phyloP scores from a whole-genome alignment of 2,797 vertebrate genomes.

The Acanthurus leucopareius region DNA sequence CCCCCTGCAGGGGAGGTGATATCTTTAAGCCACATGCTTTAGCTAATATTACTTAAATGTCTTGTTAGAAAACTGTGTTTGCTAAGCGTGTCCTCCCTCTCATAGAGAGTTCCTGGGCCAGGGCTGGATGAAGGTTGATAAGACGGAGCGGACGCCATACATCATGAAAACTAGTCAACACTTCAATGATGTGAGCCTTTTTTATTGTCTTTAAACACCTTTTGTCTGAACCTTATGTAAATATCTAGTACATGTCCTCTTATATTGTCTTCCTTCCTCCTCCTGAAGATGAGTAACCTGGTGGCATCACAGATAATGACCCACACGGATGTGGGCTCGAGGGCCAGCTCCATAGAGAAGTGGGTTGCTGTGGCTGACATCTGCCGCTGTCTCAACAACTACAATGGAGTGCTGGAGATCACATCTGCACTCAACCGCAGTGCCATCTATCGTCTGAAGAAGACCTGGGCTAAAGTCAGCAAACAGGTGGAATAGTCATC shows the following conservation, averaged over 20 bases:
- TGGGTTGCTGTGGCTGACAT: slow-evolving; percentile 97
- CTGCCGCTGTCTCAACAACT: slow-evolving; percentile 95
- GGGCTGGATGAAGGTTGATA: slow-evolving; percentile 97
- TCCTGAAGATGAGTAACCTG: slow-evolving; percentile 95
- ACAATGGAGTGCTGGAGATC: slow-evolving; percentile 95
- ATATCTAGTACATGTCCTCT: not conserved
- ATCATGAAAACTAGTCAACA: slow-evolving; percentile 98
- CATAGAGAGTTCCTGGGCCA: slow-evolving; percentile 96
- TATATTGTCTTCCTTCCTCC: not conserved
- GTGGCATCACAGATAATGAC: slow-evolving; percentile 98
- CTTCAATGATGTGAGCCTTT: slow-evolving; percentile 92
- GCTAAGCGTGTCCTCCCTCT: slow-evolving; percentile 33
- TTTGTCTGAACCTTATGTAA: not conserved
- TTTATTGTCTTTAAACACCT: not conserved
- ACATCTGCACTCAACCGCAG: slow-evolving; percentile 96
- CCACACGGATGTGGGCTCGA: slow-evolving; percentile 91
- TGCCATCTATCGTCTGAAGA: slow-evolving; percentile 96
- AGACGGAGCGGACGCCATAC: slow-evolving; percentile 93
- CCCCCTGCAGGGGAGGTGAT: not conserved
- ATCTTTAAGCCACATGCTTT: not conserved
- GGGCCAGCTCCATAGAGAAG: slow-evolving; percentile 93
- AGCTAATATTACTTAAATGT: not conserved
- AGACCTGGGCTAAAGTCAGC: slow-evolving; percentile 96
- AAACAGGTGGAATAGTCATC: slow-evolving; percentile 87
- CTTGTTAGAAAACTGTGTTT: slow-evolving; percentile 4